Percentiles rank a stretch among this genome's conserved stretches.
Conservation (phyloP, 2,113 vertebrate genomes). For the Alectura lathami region DNA sequence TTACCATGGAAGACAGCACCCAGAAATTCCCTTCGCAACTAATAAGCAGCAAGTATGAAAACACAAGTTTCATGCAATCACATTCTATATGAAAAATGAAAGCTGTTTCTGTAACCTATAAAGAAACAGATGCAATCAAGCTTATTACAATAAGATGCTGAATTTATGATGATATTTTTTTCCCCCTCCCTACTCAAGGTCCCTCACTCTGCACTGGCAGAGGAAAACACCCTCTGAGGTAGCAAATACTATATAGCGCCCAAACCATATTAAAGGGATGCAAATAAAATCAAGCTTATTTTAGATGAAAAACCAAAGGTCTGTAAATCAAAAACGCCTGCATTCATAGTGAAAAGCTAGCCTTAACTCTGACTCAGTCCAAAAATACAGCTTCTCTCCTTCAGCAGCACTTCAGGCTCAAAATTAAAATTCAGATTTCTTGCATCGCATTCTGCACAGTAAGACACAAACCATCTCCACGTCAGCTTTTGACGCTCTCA, state of each 20-base stretch:
- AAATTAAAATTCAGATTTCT: slow-evolving; percentile 11
- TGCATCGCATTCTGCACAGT: not conserved
- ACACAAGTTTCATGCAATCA: slow-evolving; percentile 22
- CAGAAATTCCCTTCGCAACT: slow-evolving; percentile 21
- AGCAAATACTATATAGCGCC: not conserved
- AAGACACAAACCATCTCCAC: not conserved
- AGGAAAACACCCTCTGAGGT: slow-evolving; percentile 3
- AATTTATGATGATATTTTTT: slow-evolving; percentile 25
- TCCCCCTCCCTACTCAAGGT: not conserved
- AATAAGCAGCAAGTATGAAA: slow-evolving; percentile 37
- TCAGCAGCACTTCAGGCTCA: not conserved
- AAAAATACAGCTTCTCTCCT: not conserved
- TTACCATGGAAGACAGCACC: slow-evolving; percentile 34
- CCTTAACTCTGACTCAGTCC: not conserved
- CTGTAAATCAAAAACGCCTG: slow-evolving; percentile 11
- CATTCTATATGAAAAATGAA: slow-evolving; percentile 21
- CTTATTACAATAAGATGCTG: slow-evolving; percentile 33
- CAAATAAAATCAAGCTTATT: not conserved
- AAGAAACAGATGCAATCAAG: slow-evolving; percentile 41
- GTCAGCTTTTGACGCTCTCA: not conserved
- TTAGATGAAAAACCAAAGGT: not conserved
- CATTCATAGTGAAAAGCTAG: not conserved
- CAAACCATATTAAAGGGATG: not conserved
- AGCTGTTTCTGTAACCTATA: slow-evolving; percentile 30
- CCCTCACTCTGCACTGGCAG: not conserved